Base-by-base conservation (phyloP, 2,888 invertebrate species). In the Lepidochrysops patricia region DNA sequence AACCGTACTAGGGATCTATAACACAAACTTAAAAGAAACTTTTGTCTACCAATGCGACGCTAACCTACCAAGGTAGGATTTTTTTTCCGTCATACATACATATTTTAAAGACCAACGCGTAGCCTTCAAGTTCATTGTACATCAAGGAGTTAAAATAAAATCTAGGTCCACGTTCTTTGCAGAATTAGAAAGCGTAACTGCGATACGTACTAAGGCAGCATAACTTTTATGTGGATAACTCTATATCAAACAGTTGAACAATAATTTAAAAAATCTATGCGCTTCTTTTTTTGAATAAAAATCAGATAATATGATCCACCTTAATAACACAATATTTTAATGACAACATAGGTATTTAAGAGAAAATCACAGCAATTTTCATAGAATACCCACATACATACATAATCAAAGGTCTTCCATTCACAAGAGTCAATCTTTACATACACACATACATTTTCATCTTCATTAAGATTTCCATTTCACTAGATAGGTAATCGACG, bases 141-240 rank as follows among this genome's bases (percentile, higher is more conserved):
- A 32, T 9, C 29, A 32, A 27, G 19, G 32, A 9, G 9, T 19
- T 12, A 4, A 29, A 15, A 54, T n/a, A 29, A 29, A 29, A 43
- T 43, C 19, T 13, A 29, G 27, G 29, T 9, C 32, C n/a, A 27
- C 13, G 29, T 54, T 12, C 2, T 49, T 32, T 32, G 54, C 54
- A 32, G 19, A 32, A 54, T 54, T 32, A 54, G 54, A 54, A 54
- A 54, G 54, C 32, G 54, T 54, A 19, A 54, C 27, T 23, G 32
- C 29, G 52, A 54, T 43, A 25, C 19, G 48, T 12, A 54, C 19
- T 54, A 52, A 29, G 54, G 19, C 12, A 54, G 12, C 54, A 54
- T 54, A 12, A 29, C 3, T 54, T 27, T 52, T 13, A 43, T 43
- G 43, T 19, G 12, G 43, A 19, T 43, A 23, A 43, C 43, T 43